Percentiles rank a stretch among this genome's conserved stretches.
These are phyloP conservation scores for Euzetes globulus DNA, from an alignment of 2,888 invertebrate species.

Conservation along the genomic window DNA sequence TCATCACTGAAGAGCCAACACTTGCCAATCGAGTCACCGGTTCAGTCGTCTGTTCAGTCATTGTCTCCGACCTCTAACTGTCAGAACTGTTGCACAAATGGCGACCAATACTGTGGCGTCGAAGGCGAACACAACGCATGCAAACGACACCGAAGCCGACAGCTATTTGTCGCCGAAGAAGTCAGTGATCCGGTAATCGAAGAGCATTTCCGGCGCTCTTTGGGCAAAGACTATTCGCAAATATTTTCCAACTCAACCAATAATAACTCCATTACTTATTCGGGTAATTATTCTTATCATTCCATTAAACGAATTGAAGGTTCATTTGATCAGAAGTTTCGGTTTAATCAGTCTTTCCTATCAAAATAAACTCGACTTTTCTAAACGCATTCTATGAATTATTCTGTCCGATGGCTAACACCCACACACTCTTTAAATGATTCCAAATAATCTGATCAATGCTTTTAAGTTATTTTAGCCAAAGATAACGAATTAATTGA, in stretches of 20 bases:
- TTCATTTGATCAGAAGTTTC: no score
- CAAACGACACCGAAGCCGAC: not conserved
- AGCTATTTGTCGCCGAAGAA: not conserved
- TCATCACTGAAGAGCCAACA: slow-evolving; percentile 43
- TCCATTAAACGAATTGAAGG: not conserved
- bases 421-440: not conserved
- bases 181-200: slow-evolving; percentile 81
- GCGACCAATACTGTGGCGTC: not conserved
- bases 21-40: not conserved
- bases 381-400: not conserved
- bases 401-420: no score
- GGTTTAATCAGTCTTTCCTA: no score
- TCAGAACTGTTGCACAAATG: slow-evolving; percentile 12
- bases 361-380: no score
- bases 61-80: slow-evolving; percentile 14
- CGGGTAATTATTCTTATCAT: slow-evolving; percentile 31
- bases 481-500: not conserved
- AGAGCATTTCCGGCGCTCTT: slow-evolving; percentile 85
- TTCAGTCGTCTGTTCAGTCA: slow-evolving; percentile 31
- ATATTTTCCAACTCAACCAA: not conserved
- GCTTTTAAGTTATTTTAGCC: not conserved
- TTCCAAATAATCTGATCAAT: not conserved
- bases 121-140: not conserved
- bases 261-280: slow-evolving; percentile 24
- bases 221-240: slow-evolving; percentile 56